Evolutionary conservation across 2,888 invertebrate species (phyloP).

Genomic region (Philopedon plagiatum): DNA sequence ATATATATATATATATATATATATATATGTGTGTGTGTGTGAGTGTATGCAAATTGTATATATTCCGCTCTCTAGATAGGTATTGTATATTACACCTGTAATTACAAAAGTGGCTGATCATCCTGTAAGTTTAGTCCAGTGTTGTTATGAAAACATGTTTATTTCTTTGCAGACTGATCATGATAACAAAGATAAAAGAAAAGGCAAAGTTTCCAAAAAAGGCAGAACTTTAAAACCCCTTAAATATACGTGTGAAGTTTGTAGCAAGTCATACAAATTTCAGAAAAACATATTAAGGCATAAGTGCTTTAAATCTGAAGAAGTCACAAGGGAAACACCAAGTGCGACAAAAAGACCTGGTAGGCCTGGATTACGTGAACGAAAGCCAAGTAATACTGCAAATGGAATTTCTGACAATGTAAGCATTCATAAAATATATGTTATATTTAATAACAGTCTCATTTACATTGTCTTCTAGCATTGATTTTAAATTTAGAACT

Average conservation of each 20-base stretch:
- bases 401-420: not conserved
- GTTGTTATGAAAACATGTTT: too few species aligned
- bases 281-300: constrained; percentile 43
- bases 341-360: not conserved
- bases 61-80: too few species aligned
- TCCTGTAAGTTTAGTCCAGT: too few species aligned
- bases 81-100: too few species aligned
- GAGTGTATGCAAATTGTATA: too few species aligned
- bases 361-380: constrained; percentile 15
- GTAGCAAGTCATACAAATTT: constrained; percentile 43
- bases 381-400: constrained; percentile 17
- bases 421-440: not conserved
- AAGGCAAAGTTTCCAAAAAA: constrained; percentile 14
- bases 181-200: not conserved
- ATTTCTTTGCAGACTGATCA: constrained; percentile 2
- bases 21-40: too few species aligned
- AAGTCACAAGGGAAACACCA: not conserved
- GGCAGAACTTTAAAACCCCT: constrained; percentile 25
- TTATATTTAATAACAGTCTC: not conserved
- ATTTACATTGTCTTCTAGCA: too few species aligned
- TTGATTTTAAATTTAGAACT: too few species aligned
- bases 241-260: constrained; percentile 32
- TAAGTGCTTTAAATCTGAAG: constrained; percentile 35
- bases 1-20: too few species aligned
- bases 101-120: too few species aligned